Percentiles rank a stretch among this genome's conserved stretches.
phyloP scores from a whole-genome alignment of 2,797 vertebrate genomes.

The Acropternis orthonyx region DNA sequence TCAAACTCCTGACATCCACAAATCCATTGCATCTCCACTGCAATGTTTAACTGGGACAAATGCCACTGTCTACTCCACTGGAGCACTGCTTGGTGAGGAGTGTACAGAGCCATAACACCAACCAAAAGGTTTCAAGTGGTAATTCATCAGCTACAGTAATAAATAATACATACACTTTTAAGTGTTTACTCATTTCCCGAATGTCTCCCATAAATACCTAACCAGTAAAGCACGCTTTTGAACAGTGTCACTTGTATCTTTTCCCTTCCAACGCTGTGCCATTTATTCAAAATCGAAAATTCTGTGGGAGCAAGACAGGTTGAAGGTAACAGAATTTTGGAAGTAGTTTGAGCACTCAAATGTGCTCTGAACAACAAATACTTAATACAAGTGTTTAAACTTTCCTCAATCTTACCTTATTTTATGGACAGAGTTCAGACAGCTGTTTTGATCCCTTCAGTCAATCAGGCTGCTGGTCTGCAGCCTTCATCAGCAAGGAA shows the following conservation, averaged over 20 bases:
- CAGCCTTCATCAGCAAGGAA: background rate
- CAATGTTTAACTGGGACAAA: background rate
- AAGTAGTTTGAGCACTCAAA: background rate
- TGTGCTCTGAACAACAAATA: background rate
- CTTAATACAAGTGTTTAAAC: background rate
- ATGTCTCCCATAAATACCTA: background rate
- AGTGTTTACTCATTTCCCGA: background rate
- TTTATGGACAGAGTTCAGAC: background rate
- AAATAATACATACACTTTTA: constrained; percentile 19
- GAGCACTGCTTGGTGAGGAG: background rate
- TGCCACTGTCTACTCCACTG: background rate
- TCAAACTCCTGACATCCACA: background rate
- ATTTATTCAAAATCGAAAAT: constrained; percentile 29
- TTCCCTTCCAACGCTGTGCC: background rate
- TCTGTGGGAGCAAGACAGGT: background rate
- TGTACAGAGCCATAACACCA: background rate
- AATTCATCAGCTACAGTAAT: constrained; percentile 4
- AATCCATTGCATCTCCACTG: background rate
- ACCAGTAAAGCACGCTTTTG: background rate
- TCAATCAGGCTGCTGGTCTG: background rate
- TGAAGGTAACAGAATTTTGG: background rate
- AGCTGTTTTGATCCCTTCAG: background rate
- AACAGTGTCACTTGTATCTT: background rate
- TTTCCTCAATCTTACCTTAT: background rate
- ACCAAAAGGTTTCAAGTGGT: background rate